These are phyloP conservation scores for Syngnathoides biaculeatus DNA, from an alignment of 2,113 vertebrate genomes.

Conservation along the genomic window DNA sequence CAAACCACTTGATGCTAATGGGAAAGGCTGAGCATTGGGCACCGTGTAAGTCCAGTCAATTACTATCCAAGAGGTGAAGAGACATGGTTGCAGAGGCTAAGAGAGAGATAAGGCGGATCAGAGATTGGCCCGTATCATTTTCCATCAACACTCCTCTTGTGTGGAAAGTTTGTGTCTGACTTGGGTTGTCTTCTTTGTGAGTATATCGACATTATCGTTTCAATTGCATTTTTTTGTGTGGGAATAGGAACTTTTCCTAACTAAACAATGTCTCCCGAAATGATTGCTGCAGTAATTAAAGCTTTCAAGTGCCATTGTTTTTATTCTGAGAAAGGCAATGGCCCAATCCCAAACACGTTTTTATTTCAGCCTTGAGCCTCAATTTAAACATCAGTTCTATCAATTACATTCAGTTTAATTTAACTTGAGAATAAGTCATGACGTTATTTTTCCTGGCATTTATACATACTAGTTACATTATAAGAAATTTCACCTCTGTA, in stretches of 20 bases:
- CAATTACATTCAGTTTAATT: not conserved
- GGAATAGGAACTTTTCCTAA: not conserved
- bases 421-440: too few species aligned
- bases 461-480: not conserved
- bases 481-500: not conserved
- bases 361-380: not conserved
- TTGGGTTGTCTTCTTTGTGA: conserved; percentile 1
- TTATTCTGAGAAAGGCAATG: not conserved
- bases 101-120: conserved; percentile 63
- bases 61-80: conserved; percentile 65
- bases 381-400: not conserved
- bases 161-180: conserved; percentile 30
- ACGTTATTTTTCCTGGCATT: not conserved
- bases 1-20: conserved; percentile 46
- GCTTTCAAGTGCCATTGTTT: not conserved
- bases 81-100: conserved; percentile 58
- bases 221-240: not conserved
- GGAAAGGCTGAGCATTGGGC: conserved; percentile 51
- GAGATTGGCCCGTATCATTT: conserved; percentile 53
- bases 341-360: not conserved
- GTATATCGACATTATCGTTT: not conserved
- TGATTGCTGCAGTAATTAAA: not conserved
- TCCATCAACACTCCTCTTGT: conserved; percentile 32
- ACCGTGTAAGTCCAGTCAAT: conserved; percentile 71
- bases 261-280: not conserved